Base-by-base conservation (phyloP, 2,113 vertebrate genomes). In the Pagrus major region DNA sequence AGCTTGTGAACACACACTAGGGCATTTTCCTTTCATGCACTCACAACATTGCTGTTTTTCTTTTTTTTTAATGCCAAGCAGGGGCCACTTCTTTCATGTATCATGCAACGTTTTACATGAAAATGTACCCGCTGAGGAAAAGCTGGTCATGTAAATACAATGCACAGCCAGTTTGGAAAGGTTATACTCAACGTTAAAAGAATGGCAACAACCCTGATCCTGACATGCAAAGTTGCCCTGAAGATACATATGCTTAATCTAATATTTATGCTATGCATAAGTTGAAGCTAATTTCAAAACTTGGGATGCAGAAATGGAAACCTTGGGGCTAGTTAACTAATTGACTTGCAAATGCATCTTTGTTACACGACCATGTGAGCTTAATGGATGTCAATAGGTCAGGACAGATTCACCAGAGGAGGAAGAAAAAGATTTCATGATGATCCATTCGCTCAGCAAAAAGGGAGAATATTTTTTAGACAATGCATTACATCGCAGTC, bases 341-440 rank as follows among this genome's bases (percentile, higher is more conserved):
- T 93, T 90, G 86, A 93, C 81, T 94, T 92, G 92, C 90, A 93
- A 92, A 94, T 94, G 31, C 64, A 25, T 80, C 83, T 83, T 79
- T 85, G 84, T 90, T 83, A 66, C 78, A 68, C 60, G 55, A 83
- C 39, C 69, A 72, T 77, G 75, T 55, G 70, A 82, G 84, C 78
- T 83, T 82, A 90, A 81, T 76, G 65, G 85, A 71, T 88, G 89
- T 90, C 91, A 92, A 89, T 78, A 81, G 89, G 89, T 93, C 92
- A 93, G 76, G 59, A 64, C 11, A 29, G 52, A 75, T 63, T 80
- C 66, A 67, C 44, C 29, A n/a, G 27, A 58, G 76, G 49, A 47
- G 44, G 33, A 6, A 23, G 39, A 16, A 59, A n/a, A 83, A 46
- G 23, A 81, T 56, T 37, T n/a, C 12, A 29, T 11, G 6, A 81